Evolutionary conservation across 2,113 vertebrate species (phyloP).

Genomic region (Stigmatopora nigra): DNA sequence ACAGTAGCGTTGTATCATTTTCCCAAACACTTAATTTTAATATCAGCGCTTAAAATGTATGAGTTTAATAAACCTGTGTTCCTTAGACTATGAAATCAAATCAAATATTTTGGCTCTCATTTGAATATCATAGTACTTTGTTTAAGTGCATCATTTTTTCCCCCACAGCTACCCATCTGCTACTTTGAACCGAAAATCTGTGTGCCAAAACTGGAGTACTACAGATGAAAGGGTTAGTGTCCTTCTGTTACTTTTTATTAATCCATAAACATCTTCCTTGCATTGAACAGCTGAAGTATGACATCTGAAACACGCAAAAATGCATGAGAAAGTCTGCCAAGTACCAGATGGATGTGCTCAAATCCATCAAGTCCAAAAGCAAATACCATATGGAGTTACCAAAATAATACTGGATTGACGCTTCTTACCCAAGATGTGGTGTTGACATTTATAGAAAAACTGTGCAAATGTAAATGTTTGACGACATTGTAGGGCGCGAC

Average conservation of each 20-base stretch:
- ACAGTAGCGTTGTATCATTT: too few relatives aligned
- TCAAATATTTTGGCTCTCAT: background rate
- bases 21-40: too few relatives aligned
- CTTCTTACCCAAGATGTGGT: slow-evolving; percentile 14
- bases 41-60: too few relatives aligned
- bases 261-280: slow-evolving; percentile 12
- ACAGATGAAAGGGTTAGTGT: slow-evolving; percentile 12
- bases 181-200: slow-evolving; percentile 1
- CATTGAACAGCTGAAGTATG: background rate
- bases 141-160: background rate
- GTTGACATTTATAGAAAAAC: slow-evolving; percentile 33
- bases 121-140: background rate
- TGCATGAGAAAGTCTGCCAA: slow-evolving; percentile 14
- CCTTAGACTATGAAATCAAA: background rate
- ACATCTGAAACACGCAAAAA: slow-evolving; percentile 19
- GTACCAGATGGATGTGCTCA: slow-evolving; percentile 34
- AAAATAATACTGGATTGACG: slow-evolving; percentile 23
- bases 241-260: slow-evolving; percentile 10
- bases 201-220: slow-evolving; percentile 5
- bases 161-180: slow-evolving; percentile 4
- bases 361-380: slow-evolving; percentile 21
- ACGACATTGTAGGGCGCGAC: slow-evolving; percentile 42
- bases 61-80: too few relatives aligned
- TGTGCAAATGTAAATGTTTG: slow-evolving; percentile 9
- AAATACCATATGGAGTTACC: slow-evolving; percentile 37